Conservation (phyloP, 2,113 vertebrate genomes). For the Mellivora capensis region DNA sequence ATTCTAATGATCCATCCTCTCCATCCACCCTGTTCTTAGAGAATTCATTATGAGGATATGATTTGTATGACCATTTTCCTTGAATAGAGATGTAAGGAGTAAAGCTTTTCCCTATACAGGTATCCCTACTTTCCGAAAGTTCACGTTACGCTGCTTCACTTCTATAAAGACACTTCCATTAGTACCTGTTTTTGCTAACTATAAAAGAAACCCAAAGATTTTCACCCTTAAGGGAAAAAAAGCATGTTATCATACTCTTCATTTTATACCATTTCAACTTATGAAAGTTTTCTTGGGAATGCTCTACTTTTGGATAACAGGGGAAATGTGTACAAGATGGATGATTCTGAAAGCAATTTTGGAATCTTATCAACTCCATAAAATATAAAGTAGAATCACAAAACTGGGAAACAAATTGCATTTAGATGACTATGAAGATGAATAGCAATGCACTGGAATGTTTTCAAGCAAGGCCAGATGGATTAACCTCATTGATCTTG, state of each 20-base stretch:
- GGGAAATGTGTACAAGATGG: background rate
- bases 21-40: background rate
- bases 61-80: background rate
- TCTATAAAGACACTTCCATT: background rate
- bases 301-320: background rate
- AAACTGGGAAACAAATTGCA: conserved; percentile 15
- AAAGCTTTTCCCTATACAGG: background rate
- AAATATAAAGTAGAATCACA: conserved; percentile 44
- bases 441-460: background rate
- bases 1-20: conserved; percentile 1
- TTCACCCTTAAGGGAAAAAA: background rate
- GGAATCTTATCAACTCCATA: conserved; percentile 41
- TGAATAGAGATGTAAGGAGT: background rate
- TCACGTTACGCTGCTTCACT: background rate
- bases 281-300: background rate
- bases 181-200: background rate
- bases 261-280: background rate
- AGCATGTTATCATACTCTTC: background rate
- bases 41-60: background rate
- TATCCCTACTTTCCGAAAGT: background rate
- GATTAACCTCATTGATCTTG: background rate
- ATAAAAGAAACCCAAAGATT: background rate
- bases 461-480: conserved; percentile 1
- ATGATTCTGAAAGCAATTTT: conserved; percentile 48
- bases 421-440: conserved; percentile 51